Conservation (phyloP, 2,888 invertebrate genomes). For the Apamea monoglypha region DNA sequence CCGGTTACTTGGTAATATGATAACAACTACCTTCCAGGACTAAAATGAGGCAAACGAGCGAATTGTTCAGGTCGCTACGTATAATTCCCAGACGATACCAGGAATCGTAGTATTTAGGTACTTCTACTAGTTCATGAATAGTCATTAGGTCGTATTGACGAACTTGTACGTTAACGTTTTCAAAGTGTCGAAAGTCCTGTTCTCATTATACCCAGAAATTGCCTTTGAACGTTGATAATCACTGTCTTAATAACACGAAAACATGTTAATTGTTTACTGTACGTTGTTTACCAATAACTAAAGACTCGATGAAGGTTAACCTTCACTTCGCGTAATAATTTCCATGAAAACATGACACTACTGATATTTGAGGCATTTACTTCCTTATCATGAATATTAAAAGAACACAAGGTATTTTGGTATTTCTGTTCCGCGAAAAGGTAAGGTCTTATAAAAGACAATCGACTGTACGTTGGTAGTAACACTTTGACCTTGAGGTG, state of each 20-base stretch:
- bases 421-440: slow-evolving; percentile 10
- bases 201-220: background rate
- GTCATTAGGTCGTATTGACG: background rate
- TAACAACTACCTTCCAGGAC: background rate
- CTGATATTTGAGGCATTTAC: slow-evolving; percentile 16
- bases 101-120: too few species aligned
- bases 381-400: slow-evolving; percentile 14
- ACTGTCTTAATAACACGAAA: background rate
- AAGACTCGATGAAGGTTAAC: background rate
- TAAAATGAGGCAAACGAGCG: background rate
- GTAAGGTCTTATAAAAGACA: background rate
- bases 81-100: too few species aligned
- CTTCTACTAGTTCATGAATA: too few species aligned
- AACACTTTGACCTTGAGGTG: too few species aligned
- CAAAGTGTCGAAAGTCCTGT: background rate
- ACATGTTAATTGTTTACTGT: background rate
- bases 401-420: slow-evolving; percentile 16
- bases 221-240: background rate
- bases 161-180: background rate
- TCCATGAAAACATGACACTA: background rate
- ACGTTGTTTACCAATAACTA: background rate
- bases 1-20: background rate
- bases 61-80: background rate
- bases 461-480: background rate
- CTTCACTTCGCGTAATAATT: slow-evolving; percentile 2